Evolutionary conservation across 2,797 vertebrate genomes (phyloP), one percentile per base, ranked within the genome.

Genomic region (Apogon hyalosoma): DNA sequence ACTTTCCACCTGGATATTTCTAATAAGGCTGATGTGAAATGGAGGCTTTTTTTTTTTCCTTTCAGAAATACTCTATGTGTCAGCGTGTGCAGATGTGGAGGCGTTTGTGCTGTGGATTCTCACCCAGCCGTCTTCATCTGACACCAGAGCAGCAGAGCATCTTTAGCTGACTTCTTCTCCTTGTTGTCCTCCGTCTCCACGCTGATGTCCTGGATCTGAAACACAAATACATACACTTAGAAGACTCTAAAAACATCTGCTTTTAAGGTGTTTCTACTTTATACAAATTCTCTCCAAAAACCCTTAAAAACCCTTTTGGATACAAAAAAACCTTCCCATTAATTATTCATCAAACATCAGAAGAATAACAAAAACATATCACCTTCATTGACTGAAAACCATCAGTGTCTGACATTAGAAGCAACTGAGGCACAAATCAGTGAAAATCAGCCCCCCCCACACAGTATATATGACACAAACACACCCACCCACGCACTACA

Each of bases 61-160:
- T 4, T 24, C 21, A 24, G 21, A 24, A 24, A 24, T 24, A 24
- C 21, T 24, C 2, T 24, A 4, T 24, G 21, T 24, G 21, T 4
- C 2, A 2, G 21, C 4, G 21, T 24, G 21, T 24, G 21, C 4
- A 21, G 19, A 21, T 28, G 24, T 28, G 24, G 24, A 28, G 24
- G 24, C 24, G 6, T 21, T 21, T 21, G 19, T 21, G 19, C 19
- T 21, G 24, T 5, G 24, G 24, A 28, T 71, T 73, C 78, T 92
- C 69, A 97, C 97, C 97, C 97, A 0, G 96, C 96, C 0, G 96
- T 98, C 88, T 98, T 98, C 97, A 97, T 98, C 91, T 98, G 96
- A 87, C 96, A 97, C 96, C 96, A 98, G 50, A 98, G 93, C 73
- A 98, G 92, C 76, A 98, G 91, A 2, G 97, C 97, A 1, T 98